Base-by-base conservation (phyloP, 2,888 invertebrate species). In the Callyntrura guangdongensis region DNA sequence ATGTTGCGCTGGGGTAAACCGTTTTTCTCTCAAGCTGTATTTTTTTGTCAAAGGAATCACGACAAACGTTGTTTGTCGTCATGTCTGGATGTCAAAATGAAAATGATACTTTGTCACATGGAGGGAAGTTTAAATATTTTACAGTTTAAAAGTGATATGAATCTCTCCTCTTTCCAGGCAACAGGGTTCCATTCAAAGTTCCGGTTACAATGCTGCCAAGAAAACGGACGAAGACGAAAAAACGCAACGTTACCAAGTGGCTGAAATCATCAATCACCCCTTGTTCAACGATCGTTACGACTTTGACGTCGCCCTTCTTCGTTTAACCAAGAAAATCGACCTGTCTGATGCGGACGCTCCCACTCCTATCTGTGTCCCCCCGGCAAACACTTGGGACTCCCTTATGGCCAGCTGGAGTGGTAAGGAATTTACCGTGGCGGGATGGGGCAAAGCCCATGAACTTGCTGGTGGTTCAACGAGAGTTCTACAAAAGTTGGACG, bases 351-450 rank as follows among this genome's bases (percentile, higher is more conserved):
- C 89, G 4, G 92, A 93, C 61, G 88, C 93, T 11, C 92, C 93
- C 0, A 93, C 92, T 0, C 94, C 94, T 3, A 89, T 94, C 20
- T 94, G 94, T 74, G 83, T 94, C 1, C 93, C 94, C 0, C 69
- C 90, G 0, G 69, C 67, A 0, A 17, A 69, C 3, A 22, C 79
- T 1, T 79, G 22, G 22, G 83, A 82, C 25, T 61, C 86, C 14
- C 17, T 56, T 1, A 61, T 36, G 20, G 17, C 0, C 3, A 25
- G 14, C 9, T 86, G 89, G 47, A 86, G 89, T 1, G 86, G 56
- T 4, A 72, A 49, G 67, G 84, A 25, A 0, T 79, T 92, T 4
- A 74, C 53, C 2, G 92, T 93, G 0, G 79, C 89, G 9, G 93
- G 93, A 17, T 93, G 93, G 93, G 93, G 92, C 17, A 69, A 87